A percentile compares a stretch with the other conserved stretches of the same genome.
Evolutionary conservation across 2,888 invertebrate species (phyloP).

Genomic region (Lasius fuliginosus): DNA sequence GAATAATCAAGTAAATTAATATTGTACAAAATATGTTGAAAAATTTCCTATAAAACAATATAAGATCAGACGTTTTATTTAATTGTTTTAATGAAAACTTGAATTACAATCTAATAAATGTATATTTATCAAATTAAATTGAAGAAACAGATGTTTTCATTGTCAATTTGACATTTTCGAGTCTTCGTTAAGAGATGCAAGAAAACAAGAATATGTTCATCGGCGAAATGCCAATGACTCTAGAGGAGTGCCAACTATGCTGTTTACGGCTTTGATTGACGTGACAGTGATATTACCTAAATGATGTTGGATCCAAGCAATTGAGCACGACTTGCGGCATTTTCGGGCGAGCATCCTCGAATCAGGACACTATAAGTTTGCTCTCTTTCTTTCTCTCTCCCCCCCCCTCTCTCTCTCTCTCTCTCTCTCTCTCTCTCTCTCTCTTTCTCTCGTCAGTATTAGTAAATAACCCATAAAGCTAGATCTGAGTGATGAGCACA

Average conservation of each 20-base stretch:
- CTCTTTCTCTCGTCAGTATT: constrained; percentile 62
- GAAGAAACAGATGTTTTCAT: background rate
- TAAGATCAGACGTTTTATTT: background rate
- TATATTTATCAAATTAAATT: background rate
- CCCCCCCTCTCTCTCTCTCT: too few relatives aligned
- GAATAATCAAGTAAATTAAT: background rate
- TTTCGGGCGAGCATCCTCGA: constrained; percentile 57
- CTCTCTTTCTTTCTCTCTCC: too few relatives aligned
- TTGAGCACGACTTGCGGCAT: constrained; percentile 26
- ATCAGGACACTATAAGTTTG: constrained; percentile 40
- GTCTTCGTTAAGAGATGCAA: background rate
- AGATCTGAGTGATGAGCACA: constrained; percentile 71
- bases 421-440: background rate
- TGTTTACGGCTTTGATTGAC: background rate
- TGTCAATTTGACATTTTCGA: background rate
- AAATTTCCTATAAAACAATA: background rate
- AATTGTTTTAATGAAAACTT: background rate
- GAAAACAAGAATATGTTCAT: constrained; percentile 11
- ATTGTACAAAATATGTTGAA: too few relatives aligned
- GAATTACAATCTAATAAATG: background rate
- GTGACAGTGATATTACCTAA: background rate
- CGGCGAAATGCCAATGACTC: constrained; percentile 15
- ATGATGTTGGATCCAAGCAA: background rate
- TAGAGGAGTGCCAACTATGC: constrained; percentile 5
- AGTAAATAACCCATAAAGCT: constrained; percentile 73